These are phyloP conservation scores for Phalacrocorax pelagicus DNA, from an alignment of 2,113 vertebrate species.

Conservation along the genomic window DNA sequence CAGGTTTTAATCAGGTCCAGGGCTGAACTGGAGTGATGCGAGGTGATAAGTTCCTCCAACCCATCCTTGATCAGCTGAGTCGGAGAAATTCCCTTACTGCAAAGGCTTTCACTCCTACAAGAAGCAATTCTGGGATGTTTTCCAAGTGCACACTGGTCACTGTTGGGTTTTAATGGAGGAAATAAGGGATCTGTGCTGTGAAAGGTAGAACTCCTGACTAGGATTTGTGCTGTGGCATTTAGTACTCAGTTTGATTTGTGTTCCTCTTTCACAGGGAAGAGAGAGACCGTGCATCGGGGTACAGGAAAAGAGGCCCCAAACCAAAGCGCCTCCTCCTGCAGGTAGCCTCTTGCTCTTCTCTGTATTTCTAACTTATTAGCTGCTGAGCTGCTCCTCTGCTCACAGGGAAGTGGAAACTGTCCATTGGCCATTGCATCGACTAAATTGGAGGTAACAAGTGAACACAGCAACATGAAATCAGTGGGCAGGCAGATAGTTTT, in stretches of 20 bases:
- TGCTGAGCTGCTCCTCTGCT: background rate
- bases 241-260: conserved; percentile 1
- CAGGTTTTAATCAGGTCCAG: background rate
- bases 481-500: background rate
- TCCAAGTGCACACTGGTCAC: background rate
- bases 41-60: background rate
- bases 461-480: background rate
- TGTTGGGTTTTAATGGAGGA: background rate
- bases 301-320: conserved; percentile 94
- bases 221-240: background rate
- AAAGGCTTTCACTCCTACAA: background rate
- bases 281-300: conserved; percentile 90
- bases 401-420: background rate
- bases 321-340: conserved; percentile 91
- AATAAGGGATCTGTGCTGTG: background rate
- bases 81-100: background rate
- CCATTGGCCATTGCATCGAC: background rate
- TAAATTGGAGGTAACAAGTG: background rate
- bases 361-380: background rate
- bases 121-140: background rate
- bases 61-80: background rate
- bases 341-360: conserved; percentile 75
- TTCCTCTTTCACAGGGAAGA: conserved; percentile 84
- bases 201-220: background rate
- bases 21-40: background rate